phyloP scores from a whole-genome alignment of 2,888 invertebrate genomes.

The Serripes groenlandicus region DNA sequence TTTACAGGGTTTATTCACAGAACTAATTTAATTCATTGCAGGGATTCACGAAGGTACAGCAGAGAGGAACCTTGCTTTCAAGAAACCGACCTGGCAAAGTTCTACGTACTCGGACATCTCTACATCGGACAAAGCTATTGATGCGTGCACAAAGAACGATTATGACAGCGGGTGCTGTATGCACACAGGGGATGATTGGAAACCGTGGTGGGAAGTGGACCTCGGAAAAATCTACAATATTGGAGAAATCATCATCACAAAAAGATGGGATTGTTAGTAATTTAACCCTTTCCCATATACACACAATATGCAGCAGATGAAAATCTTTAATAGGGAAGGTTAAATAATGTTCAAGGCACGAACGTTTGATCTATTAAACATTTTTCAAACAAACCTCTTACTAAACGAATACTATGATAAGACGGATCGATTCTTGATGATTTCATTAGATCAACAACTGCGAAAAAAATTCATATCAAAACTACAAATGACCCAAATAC shows the following conservation, averaged over 20 bases:
- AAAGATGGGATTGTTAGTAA: constrained; percentile 15
- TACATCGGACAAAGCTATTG: constrained; percentile 24
- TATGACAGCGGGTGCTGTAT: constrained; percentile 20
- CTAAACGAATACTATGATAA: no score
- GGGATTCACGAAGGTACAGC: background rate
- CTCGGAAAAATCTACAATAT: constrained; percentile 33
- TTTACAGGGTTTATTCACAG: no score
- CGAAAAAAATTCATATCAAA: no score
- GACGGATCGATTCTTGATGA: no score
- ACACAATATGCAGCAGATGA: no score
- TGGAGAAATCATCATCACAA: constrained; percentile 15
- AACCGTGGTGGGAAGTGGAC: constrained; percentile 62
- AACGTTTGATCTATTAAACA: no score
- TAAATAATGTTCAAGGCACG: no score
- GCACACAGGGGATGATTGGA: constrained; percentile 5
- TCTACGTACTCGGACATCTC: constrained; percentile 8
- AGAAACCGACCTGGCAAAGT: background rate
- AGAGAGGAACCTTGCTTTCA: constrained; percentile 6
- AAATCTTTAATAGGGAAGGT: no score
- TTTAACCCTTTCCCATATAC: no score
- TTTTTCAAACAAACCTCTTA: no score
- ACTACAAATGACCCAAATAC: no score
- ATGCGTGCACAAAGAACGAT: constrained; percentile 25
- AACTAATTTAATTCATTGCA: background rate
- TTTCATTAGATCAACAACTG: no score